phyloP scores from a whole-genome alignment of 2,113 vertebrate genomes.

The Orycteropus afer region DNA sequence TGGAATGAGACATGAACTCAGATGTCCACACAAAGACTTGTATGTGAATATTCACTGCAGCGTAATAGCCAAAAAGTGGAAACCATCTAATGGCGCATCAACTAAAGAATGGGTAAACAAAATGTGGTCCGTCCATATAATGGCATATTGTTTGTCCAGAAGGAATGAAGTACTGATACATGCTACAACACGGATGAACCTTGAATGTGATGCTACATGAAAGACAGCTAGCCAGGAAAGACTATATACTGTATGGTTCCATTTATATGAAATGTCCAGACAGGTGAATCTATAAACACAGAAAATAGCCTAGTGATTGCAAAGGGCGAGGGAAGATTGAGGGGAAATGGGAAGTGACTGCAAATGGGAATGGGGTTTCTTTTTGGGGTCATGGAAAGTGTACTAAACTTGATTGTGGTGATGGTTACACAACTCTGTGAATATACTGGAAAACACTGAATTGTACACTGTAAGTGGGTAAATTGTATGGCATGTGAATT shows the following conservation, averaged over 20 bases:
- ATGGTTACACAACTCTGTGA: not conserved
- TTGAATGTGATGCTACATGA: not conserved
- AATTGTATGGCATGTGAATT: not conserved
- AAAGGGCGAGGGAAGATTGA: not conserved
- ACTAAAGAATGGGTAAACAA: too few relatives aligned
- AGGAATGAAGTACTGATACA: too few relatives aligned
- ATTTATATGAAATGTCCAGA: not conserved
- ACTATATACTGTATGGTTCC: too few relatives aligned
- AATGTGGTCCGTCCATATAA: too few relatives aligned
- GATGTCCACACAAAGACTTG: not conserved
- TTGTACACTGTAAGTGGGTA: not conserved
- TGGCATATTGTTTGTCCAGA: too few relatives aligned
- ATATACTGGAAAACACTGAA: not conserved
- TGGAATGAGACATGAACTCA: constrained; percentile 1
- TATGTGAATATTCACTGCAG: not conserved
- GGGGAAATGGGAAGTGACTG: not conserved
- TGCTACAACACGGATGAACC: too few relatives aligned
- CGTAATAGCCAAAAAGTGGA: not conserved
- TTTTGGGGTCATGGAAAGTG: not conserved
- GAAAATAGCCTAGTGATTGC: not conserved
- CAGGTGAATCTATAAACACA: not conserved
- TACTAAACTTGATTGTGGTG: not conserved
- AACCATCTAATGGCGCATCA: not conserved
- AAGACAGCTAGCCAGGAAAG: too few relatives aligned
- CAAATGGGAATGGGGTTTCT: too few relatives aligned